Evolutionary conservation across 2,888 invertebrate genomes (phyloP), one percentile per base, ranked within the genome.

Genomic region (Conistra vaccinii): DNA sequence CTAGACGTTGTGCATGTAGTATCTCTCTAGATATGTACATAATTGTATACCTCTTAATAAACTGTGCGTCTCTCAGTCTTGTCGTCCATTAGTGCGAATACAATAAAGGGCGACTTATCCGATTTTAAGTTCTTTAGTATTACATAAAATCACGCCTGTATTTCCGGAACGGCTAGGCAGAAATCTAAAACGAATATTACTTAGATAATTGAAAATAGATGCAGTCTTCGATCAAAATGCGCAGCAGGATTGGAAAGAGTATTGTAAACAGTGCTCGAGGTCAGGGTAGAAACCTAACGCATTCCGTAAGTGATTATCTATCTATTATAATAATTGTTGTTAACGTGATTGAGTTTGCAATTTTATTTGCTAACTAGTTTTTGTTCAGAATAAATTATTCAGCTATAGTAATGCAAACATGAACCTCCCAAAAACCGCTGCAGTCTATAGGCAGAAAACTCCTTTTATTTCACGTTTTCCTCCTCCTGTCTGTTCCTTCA

Each of bases 201-300:
- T 71, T 42, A 14, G 1, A 20, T 71, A 71, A 71, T 60, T 79
- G 51, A 67, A 65, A 66, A 23, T 60, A 39, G 51, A 7, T 67
- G 26, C 42, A 65, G 23, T 39, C 17, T n/a, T 60, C 63, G 55
- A 60, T 65, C 48, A 65, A 51, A 10, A 39, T 48, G 55, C 23
- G 4, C 20, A 29, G 57, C 45, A 71, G 23, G n/a, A 35, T 55
- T 65, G 26, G 42, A 57, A 60, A 65, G 58, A 61, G 45, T 55
- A 67, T 67, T 83, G 79, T 63, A 83, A 80, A 79, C 55, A 73
- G 57, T 29, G 7, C 10, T 20, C 65, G 84, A 80, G 84, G 55
- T 51, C 53, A 60, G 72, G 29, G 53, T 39, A 23, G 23, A 57
- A 63, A 83, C n/a, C 66, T 58, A 58, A 48, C 51, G n/a, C 68